Conservation (phyloP, 2,888 invertebrate species). For the Tuberolachnus salignus region DNA sequence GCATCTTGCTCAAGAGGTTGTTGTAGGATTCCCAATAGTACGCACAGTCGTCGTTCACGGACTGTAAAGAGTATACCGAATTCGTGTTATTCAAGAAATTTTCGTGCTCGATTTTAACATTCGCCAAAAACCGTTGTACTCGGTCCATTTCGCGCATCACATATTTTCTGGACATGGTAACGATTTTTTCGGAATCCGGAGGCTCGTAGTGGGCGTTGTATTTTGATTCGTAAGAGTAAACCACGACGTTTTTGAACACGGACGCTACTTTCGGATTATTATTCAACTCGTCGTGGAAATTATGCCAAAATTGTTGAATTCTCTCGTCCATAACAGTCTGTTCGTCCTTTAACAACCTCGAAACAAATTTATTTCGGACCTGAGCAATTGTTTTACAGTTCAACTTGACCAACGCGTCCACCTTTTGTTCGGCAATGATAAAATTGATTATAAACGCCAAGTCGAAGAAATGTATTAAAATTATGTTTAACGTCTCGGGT, state of each 20-base stretch:
- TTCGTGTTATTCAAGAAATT: not conserved
- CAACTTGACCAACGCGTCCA: conserved; percentile 7
- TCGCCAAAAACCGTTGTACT: not conserved
- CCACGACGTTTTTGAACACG: not conserved
- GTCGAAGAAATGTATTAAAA: conserved; percentile 24
- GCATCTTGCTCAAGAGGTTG: not conserved
- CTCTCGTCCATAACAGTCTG: not conserved
- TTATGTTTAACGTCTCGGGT: not conserved
- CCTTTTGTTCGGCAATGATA: not conserved
- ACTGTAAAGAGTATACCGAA: not conserved
- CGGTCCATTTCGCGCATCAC: not conserved
- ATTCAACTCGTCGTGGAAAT: not conserved
- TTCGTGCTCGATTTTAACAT: not conserved
- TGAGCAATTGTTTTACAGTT: not conserved
- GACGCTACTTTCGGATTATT: not conserved
- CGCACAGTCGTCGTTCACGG: not conserved
- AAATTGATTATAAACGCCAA: not conserved
- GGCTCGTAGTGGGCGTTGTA: conserved; percentile 1
- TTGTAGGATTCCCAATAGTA: not conserved
- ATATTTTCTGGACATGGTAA: not conserved
- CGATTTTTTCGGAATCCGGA: not conserved
- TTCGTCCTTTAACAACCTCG: not conserved
- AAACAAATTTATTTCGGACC: conserved; percentile 18
- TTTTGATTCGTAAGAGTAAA: not conserved
- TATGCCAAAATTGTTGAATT: not conserved